These are phyloP conservation scores for Erebia aethiops DNA, from an alignment of 2,888 invertebrate species.

Conservation along the genomic window DNA sequence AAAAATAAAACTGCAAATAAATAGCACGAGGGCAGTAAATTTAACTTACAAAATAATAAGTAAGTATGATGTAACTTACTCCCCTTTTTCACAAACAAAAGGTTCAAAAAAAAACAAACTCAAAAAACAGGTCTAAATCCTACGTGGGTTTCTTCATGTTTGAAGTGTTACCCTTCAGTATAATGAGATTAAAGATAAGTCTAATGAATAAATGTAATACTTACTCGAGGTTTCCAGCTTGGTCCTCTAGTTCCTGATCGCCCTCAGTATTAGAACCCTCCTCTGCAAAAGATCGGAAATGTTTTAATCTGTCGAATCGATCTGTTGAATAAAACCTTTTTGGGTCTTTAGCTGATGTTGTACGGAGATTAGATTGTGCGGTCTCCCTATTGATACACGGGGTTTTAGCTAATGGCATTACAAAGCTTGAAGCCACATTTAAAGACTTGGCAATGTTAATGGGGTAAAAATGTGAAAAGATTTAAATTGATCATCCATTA, in stretches of 20 bases:
- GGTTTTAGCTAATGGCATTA: constrained; percentile 10
- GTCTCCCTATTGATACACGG: constrained; percentile 11
- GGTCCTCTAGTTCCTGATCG: constrained; percentile 26
- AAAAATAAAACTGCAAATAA: no score
- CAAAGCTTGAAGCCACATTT: not conserved
- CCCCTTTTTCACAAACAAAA: no score
- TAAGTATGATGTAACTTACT: no score
- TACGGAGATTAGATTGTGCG: constrained; percentile 17
- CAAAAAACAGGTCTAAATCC: not conserved
- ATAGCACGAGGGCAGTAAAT: no score
- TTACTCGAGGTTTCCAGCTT: constrained; percentile 34
- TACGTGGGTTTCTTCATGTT: constrained; percentile 1
- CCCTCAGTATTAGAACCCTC: constrained; percentile 25
- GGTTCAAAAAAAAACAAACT: not conserved
- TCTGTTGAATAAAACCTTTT: constrained; percentile 27
- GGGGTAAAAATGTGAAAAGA: not conserved
- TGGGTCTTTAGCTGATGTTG: constrained; percentile 20
- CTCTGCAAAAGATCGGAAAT: constrained; percentile 28
- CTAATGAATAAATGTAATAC: constrained; percentile 38
- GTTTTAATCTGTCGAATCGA: constrained; percentile 28
- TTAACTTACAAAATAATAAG: no score
- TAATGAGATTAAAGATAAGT: constrained; percentile 29
- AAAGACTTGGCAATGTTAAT: not conserved
- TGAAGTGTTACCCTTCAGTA: constrained; percentile 15
- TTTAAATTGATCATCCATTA: no score